These are phyloP conservation scores for Equus przewalskii DNA, from an alignment of 2,113 vertebrate species.

Conservation along the genomic window DNA sequence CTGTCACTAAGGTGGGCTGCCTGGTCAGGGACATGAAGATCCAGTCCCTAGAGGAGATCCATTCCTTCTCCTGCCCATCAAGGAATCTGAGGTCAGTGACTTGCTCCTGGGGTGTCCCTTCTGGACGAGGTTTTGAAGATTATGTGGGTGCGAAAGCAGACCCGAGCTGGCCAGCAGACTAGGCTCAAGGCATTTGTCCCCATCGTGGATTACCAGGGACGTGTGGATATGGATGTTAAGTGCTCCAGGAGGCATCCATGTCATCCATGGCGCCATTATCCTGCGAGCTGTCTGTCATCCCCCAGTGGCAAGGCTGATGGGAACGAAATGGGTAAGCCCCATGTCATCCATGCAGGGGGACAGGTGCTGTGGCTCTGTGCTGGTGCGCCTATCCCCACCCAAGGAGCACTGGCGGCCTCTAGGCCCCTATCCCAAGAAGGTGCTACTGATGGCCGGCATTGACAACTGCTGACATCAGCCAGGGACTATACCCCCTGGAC, in stretches of 20 bases:
- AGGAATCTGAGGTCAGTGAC: neutral
- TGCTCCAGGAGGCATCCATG: neutral
- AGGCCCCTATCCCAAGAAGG: neutral
- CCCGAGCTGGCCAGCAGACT: no score
- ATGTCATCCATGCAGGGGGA: no score
- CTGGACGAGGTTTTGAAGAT: neutral
- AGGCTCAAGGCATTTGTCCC: neutral
- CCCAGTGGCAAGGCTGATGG: neutral
- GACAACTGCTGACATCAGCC: neutral
- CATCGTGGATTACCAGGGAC: neutral
- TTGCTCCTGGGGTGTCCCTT: neutral
- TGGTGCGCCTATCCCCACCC: neutral
- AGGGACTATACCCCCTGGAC: neutral
- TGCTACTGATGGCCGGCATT: neutral
- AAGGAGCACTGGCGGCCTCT: neutral
- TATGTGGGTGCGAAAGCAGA: neutral
- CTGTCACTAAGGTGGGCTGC: neutral
- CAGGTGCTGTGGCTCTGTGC: neutral
- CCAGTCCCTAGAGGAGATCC: neutral
- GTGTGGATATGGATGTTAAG: neutral
- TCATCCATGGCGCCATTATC: neutral
- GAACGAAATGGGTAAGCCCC: neutral
- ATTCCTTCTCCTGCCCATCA: neutral
- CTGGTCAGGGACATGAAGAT: neutral
- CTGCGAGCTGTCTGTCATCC: neutral